These are phyloP conservation scores for Temnothorax curvispinosus DNA, from an alignment of 1,140 invertebrate genomes.

Conservation along the genomic window DNA sequence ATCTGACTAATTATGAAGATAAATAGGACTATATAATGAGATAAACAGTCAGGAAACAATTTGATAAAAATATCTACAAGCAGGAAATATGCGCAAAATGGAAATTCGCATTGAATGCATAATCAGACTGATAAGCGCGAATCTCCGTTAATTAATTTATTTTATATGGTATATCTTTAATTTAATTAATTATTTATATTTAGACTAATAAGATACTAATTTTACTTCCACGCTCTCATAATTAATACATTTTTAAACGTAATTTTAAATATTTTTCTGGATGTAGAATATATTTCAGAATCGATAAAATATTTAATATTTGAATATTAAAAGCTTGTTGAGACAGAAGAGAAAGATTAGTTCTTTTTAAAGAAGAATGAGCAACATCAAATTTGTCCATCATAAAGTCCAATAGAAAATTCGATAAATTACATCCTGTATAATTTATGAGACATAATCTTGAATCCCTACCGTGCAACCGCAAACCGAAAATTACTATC, in stretches of 20 bases:
- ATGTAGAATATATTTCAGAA: neutral
- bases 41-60: slow-evolving; percentile 20
- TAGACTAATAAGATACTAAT: neutral
- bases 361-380: neutral
- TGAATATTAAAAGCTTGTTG: neutral
- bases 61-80: slow-evolving; percentile 38
- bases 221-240: neutral
- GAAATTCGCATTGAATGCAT: neutral
- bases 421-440: neutral
- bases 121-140: neutral
- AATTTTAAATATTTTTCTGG: neutral
- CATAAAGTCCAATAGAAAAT: neutral
- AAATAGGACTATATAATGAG: neutral
- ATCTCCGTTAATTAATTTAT: slow-evolving; percentile 27
- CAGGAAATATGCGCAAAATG: slow-evolving; percentile 24
- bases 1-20: slow-evolving; percentile 25
- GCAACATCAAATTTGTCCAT: neutral
- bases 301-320: neutral
- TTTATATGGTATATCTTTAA: neutral
- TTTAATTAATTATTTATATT: slow-evolving; percentile 12
- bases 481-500: slow-evolving; percentile 1
- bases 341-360: neutral
- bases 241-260: neutral
- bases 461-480: neutral
- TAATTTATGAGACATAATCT: slow-evolving; percentile 13